phyloP scores from a whole-genome alignment of 2,797 vertebrate species.

The Remorina albescens region DNA sequence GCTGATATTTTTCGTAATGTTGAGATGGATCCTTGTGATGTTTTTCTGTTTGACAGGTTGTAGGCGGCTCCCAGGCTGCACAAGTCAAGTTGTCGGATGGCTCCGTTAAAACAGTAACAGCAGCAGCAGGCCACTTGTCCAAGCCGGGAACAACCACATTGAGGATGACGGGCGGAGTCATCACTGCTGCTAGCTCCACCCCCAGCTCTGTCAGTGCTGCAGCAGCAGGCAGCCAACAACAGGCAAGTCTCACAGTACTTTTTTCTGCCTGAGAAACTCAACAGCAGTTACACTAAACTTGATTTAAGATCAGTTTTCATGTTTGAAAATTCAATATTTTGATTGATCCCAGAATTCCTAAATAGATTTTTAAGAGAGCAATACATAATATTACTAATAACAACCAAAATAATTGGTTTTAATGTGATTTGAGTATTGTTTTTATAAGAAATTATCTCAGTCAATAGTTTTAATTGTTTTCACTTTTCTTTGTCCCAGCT shows the following conservation, averaged over 20 bases:
- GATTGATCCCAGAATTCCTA: neutral
- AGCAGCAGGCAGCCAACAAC: constrained; percentile 80
- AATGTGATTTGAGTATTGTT: neutral
- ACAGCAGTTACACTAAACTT: neutral
- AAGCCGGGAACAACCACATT: constrained; percentile 95
- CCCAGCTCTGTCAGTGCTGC: constrained; percentile 77
- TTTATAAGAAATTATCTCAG: too few relatives aligned
- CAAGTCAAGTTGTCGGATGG: constrained; percentile 95
- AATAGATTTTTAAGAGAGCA: neutral
- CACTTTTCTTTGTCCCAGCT: neutral
- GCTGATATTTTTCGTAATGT: neutral
- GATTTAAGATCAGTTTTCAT: neutral
- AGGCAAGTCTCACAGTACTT: constrained; percentile 76
- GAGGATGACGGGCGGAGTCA: constrained; percentile 94
- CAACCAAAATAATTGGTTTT: neutral
- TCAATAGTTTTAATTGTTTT: too few relatives aligned
- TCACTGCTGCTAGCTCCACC: constrained; percentile 89
- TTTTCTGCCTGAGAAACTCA: neutral
- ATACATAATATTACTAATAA: neutral
- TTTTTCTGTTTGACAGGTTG: constrained; percentile 77
- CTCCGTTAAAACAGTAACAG: constrained; percentile 89
- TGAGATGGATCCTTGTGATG: neutral
- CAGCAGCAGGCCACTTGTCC: constrained; percentile 88
- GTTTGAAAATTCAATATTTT: neutral
- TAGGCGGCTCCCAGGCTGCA: constrained; percentile 87